Conservation (phyloP, 2,888 invertebrate genomes). For the Bellardia bayeri region DNA sequence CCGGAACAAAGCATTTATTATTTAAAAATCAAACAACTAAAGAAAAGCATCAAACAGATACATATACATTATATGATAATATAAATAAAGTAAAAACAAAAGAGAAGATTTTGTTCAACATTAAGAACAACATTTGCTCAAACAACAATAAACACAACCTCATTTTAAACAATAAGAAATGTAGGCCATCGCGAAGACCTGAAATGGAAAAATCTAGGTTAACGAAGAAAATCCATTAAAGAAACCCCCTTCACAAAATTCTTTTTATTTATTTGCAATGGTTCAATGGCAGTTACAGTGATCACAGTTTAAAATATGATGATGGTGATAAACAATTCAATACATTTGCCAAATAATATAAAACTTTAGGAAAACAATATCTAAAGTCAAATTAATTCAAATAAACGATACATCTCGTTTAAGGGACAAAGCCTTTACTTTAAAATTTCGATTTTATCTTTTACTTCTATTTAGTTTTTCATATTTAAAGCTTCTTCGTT, state of each 20-base stretch:
- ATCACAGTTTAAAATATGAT: too few species aligned
- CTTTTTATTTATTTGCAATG: slow-evolving; percentile 4
- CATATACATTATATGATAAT: too few species aligned
- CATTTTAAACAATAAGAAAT: slow-evolving; percentile 43
- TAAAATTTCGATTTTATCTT: not conserved
- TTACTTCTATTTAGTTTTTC: not conserved
- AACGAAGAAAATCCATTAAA: slow-evolving; percentile 44
- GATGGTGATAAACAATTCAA: too few species aligned
- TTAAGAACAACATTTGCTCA: slow-evolving; percentile 23
- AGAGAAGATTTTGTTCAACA: slow-evolving; percentile 33
- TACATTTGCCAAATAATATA: not conserved
- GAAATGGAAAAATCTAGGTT: slow-evolving; percentile 41
- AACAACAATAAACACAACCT: not conserved
- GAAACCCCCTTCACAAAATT: not conserved
- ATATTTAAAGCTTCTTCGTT: slow-evolving; percentile 5
- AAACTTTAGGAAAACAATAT: too few species aligned
- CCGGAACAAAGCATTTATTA: slow-evolving; percentile 27
- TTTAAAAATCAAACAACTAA: not conserved
- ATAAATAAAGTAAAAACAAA: slow-evolving; percentile 4
- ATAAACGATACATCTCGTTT: too few species aligned
- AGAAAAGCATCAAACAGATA: not conserved
- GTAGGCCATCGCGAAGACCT: slow-evolving; percentile 30
- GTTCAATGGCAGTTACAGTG: not conserved
- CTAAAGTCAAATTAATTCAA: too few species aligned
- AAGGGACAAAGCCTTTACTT: too few species aligned